A percentile compares a stretch with the other conserved stretches of the same genome.
Evolutionary conservation across 23 tunicate species (phyloP).

Genomic region (Styela clava): DNA sequence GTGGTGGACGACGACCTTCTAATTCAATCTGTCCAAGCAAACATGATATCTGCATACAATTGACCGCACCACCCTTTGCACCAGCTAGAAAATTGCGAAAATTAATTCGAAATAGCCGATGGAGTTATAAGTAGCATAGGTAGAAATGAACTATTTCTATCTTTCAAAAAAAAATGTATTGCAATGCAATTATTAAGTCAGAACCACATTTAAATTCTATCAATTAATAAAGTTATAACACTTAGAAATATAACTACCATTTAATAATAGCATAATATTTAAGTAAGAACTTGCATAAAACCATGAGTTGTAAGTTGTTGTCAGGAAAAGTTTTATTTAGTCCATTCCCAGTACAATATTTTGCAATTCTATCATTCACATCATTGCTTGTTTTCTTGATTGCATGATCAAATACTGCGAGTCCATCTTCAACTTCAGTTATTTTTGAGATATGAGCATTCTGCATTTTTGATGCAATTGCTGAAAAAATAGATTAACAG

Average conservation of each 20-base stretch:
- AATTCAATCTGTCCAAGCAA: slow-evolving; percentile 91
- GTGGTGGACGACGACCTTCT: slow-evolving; percentile 90
- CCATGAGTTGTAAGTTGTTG: slow-evolving; percentile 95
- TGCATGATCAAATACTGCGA: slow-evolving; percentile 77
- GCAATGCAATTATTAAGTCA: no score
- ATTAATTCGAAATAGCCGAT: not conserved
- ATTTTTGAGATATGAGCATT: slow-evolving; percentile 59
- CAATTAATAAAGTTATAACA: no score
- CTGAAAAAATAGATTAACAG: slow-evolving; percentile 16
- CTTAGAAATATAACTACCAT: no score
- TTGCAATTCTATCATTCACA: slow-evolving; percentile 57
- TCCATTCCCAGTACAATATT: slow-evolving; percentile 70
- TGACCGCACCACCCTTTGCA: slow-evolving; percentile 95
- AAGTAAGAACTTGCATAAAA: slow-evolving; percentile 75
- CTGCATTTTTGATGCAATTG: slow-evolving; percentile 40
- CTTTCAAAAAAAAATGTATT: no score
- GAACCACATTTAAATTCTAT: no score
- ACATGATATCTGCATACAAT: slow-evolving; percentile 90
- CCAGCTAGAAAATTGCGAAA: slow-evolving; percentile 87
- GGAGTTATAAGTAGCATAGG: not conserved
- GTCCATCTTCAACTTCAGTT: slow-evolving; percentile 33
- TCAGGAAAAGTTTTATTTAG: slow-evolving; percentile 70
- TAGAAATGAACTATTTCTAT: not conserved
- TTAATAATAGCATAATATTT: no score
- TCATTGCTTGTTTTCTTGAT: slow-evolving; percentile 69